Evolutionary conservation across 2,888 invertebrate genomes (phyloP).

Genomic region (Epicampocera succincta): DNA sequence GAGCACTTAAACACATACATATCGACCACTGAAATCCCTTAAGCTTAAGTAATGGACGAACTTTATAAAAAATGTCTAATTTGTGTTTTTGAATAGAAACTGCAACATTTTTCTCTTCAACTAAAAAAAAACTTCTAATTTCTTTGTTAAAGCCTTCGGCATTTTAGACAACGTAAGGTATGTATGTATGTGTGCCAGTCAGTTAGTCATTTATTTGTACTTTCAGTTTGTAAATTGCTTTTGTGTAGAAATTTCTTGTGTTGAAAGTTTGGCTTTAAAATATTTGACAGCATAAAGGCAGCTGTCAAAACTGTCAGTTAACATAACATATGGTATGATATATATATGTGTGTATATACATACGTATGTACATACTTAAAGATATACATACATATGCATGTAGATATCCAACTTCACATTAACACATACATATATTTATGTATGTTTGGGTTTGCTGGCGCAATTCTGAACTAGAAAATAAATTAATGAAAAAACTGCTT

Average conservation of each 20-base stretch:
- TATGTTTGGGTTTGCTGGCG: too few species aligned
- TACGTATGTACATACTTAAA: not conserved
- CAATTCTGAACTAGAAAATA: not conserved
- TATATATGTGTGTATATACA: not conserved
- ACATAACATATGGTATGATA: slow-evolving; percentile 51
- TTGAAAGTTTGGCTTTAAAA: slow-evolving; percentile 60
- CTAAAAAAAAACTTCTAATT: too few species aligned
- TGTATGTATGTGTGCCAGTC: not conserved
- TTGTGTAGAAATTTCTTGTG: slow-evolving; percentile 32
- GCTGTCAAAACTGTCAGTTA: slow-evolving; percentile 67
- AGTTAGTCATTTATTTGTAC: not conserved
- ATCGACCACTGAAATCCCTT: too few species aligned
- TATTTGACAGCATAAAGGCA: slow-evolving; percentile 68
- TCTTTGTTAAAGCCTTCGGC: too few species aligned
- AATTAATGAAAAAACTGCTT: slow-evolving; percentile 25
- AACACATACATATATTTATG: too few species aligned
- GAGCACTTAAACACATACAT: not conserved
- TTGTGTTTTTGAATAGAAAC: too few species aligned
- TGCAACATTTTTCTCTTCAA: too few species aligned
- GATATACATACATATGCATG: not conserved
- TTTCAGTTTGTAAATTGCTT: slow-evolving; percentile 7
- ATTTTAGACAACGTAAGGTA: not conserved
- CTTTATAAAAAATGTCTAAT: too few species aligned
- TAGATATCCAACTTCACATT: not conserved
- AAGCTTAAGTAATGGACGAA: too few species aligned